A percentile compares a stretch with the other conserved stretches of the same genome.
Evolutionary conservation across 2,888 invertebrate genomes (phyloP).

Genomic region (Orgyia antiqua): DNA sequence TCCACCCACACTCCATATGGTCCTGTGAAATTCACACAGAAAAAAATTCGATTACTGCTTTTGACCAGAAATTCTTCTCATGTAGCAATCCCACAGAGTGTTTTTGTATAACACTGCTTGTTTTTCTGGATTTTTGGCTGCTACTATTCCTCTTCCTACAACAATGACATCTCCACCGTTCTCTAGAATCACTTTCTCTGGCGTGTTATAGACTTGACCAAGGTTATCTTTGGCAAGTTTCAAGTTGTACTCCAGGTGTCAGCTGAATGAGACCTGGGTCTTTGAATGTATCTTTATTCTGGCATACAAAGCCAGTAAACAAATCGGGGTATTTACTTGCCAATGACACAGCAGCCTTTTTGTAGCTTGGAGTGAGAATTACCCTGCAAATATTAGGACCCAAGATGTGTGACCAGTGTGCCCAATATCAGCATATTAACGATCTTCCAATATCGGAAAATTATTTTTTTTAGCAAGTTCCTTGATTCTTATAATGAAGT

Average conservation of each 20-base stretch:
- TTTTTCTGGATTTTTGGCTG: slow-evolving; percentile 80
- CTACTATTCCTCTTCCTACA: slow-evolving; percentile 94
- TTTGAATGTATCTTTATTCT: slow-evolving; percentile 82
- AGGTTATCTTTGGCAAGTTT: slow-evolving; percentile 83
- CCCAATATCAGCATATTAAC: slow-evolving; percentile 98
- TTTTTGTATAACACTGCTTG: slow-evolving; percentile 85
- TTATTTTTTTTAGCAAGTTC: slow-evolving; percentile 85
- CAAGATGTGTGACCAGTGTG: no score
- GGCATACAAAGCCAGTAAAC: slow-evolving; percentile 94
- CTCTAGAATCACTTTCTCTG: slow-evolving; percentile 86
- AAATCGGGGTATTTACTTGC: slow-evolving; percentile 84
- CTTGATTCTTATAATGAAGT: slow-evolving; percentile 80
- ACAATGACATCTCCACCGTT: slow-evolving; percentile 95
- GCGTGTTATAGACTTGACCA: slow-evolving; percentile 92
- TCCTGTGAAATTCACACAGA: no score
- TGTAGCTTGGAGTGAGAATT: slow-evolving; percentile 80
- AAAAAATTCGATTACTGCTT: neutral
- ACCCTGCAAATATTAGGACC: slow-evolving; percentile 51
- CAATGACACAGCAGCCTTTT: slow-evolving; percentile 83
- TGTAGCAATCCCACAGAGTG: slow-evolving; percentile 81
- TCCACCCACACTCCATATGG: no score
- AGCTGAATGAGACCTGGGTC: slow-evolving; percentile 90
- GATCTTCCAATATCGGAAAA: slow-evolving; percentile 96
- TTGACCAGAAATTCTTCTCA: slow-evolving; percentile 55
- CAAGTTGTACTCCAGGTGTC: slow-evolving; percentile 94